Percentiles rank a stretch among this genome's conserved stretches.
Conservation (phyloP, 2,888 invertebrate genomes). For the Elegia similella region DNA sequence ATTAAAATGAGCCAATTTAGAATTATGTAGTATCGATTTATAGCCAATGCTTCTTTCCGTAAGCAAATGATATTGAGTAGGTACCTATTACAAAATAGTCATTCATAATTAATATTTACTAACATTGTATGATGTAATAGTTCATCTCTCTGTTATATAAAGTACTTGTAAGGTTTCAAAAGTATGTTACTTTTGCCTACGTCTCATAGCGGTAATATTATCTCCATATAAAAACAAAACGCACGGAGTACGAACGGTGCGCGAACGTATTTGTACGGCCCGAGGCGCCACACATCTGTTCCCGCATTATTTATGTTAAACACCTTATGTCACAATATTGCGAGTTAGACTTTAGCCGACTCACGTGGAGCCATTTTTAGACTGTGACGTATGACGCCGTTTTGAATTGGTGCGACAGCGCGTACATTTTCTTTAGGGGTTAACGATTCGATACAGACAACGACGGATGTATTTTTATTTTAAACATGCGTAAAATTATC, state of each 20-base stretch:
- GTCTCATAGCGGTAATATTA: conserved; percentile 35
- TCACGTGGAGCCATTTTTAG: conserved; percentile 42
- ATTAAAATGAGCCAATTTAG: no score
- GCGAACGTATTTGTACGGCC: conserved; percentile 74
- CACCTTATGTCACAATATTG: conserved; percentile 81
- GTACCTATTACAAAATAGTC: no score
- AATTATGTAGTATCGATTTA: no score
- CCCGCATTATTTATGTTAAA: conserved; percentile 80
- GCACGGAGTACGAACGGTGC: conserved; percentile 56
- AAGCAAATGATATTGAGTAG: no score
- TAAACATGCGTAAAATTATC: no score
- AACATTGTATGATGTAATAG: no score
- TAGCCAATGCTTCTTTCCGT: no score
- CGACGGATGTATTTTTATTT: no score
- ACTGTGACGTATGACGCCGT: conserved; percentile 1
- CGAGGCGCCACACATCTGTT: conserved; percentile 77
- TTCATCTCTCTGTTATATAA: no score
- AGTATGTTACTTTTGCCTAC: background rate
- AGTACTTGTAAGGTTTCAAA: background rate
- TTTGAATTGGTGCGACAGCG: background rate
- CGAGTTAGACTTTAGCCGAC: conserved; percentile 66
- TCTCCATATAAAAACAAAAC: conserved; percentile 50
- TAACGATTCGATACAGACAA: background rate
- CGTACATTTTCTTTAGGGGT: background rate
- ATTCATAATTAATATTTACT: no score